phyloP scores from a whole-genome alignment of 2,113 vertebrate genomes.

The Sclerurus mexicanus region DNA sequence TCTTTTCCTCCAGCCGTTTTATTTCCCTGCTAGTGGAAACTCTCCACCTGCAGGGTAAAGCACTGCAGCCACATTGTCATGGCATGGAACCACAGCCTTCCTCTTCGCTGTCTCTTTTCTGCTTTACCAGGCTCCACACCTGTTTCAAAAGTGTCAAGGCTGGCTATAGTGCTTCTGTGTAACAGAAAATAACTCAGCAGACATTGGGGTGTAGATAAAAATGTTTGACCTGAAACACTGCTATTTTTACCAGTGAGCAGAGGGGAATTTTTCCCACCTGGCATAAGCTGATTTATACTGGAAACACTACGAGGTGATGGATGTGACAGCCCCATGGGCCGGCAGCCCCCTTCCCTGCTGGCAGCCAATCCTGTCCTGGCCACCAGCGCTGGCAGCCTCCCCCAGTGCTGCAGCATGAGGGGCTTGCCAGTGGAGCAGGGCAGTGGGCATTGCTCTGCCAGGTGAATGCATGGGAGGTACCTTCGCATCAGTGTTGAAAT shows the following conservation, averaged over 20 bases:
- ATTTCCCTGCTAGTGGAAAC: background rate
- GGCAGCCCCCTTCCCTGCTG: background rate
- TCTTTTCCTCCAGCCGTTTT: background rate
- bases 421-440: background rate
- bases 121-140: background rate
- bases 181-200: background rate
- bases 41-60: background rate
- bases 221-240: too few relatives aligned
- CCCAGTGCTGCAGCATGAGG: background rate
- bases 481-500: accelerated
- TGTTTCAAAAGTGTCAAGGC: background rate
- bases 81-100: background rate
- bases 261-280: background rate
- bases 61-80: background rate
- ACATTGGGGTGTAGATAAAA: background rate
- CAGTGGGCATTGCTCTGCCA: background rate
- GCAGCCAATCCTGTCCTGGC: background rate
- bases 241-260: too few relatives aligned
- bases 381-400: background rate
- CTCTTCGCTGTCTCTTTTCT: background rate
- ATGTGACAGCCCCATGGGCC: background rate
- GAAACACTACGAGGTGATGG: background rate
- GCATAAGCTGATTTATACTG: background rate
- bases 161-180: background rate
- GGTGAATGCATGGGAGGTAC: background rate